These are phyloP conservation scores for Phylloscopus collybita DNA, from an alignment of 2,797 vertebrate species.

Conservation along the genomic window DNA sequence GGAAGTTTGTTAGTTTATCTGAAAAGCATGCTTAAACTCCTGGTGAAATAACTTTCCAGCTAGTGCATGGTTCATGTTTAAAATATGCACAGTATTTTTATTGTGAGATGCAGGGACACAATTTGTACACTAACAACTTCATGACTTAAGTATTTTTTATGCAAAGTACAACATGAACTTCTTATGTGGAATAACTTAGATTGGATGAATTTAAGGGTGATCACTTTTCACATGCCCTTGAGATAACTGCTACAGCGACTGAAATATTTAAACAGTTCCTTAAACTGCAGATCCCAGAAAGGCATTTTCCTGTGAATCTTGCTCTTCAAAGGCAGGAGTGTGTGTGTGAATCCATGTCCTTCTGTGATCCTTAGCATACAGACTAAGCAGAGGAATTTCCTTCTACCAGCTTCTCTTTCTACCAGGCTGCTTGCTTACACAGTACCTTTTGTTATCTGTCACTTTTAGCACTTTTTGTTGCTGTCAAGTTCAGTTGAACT, in stretches of 20 bases:
- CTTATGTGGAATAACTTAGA: not conserved
- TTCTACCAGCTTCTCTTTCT: not conserved
- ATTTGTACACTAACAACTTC: not conserved
- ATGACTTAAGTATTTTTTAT: not conserved
- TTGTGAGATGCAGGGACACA: not conserved
- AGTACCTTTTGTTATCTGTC: not conserved
- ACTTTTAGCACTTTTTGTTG: not conserved
- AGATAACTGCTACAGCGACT: not conserved
- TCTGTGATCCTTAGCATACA: not conserved
- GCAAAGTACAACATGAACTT: not conserved
- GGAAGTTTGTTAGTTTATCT: not conserved
- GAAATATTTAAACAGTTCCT: not conserved
- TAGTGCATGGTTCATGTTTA: not conserved
- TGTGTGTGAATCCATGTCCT: accelerated
- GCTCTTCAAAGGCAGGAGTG: not conserved
- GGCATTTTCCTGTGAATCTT: not conserved
- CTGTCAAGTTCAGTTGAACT: not conserved
- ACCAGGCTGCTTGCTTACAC: not conserved
- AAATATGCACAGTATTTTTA: not conserved
- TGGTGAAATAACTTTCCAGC: not conserved
- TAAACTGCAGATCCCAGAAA: not conserved
- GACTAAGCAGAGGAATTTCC: not conserved
- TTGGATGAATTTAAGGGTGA: not conserved
- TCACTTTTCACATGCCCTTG: not conserved
- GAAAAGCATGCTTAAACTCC: not conserved